Evolutionary conservation across 2,888 invertebrate species (phyloP), one percentile per base, ranked within the genome.

Genomic region (Herminia tarsipennalis): DNA sequence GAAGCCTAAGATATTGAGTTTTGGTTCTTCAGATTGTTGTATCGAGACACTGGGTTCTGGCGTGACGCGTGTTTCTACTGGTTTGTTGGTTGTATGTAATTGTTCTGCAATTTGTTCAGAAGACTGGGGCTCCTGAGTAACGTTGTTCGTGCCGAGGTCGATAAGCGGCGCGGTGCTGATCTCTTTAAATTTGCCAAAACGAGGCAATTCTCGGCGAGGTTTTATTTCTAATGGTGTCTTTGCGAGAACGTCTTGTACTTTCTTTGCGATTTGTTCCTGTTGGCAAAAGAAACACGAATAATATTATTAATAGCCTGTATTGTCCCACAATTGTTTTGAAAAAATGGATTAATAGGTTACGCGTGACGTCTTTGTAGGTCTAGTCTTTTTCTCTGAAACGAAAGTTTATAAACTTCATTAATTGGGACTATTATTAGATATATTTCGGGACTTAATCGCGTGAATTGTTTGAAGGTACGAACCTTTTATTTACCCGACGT

Each of bases 211-310:
- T 0, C 83, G 68, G 0, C 88, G 74, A 1, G 89, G 88, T 54
- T 79, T 79, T 21, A 91, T 86, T 52, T 94, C 93, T 1, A 97
- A 85, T 0, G 98, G 98, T 0, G 96, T 96, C 57, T 94, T 93
- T 16, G 93, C 92, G 27, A 97, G 83, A 0, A 96, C 95, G 33
- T 93, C 92, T 51, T 94, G 89, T 6, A 98, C 95, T 84, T 95
- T 95, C 38, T 93, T 92, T 17, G 93, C 92, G 33, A 98, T 95
- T 79, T 95, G 95, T 41, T 94, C 94, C 93, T 96, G 90, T 56
- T 17, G 42, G 30, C 5, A 17, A 37, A n/a, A 24, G 21, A 12
- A 21, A n/a, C n/a, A n/a, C n/a, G n/a, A n/a, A n/a, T n/a, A n/a
- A n/a, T n/a, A n/a, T n/a, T n/a, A n/a, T n/a, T n/a, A n/a, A n/a